These are phyloP conservation scores for Heteromormyrus szaboi DNA, from an alignment of 2,797 vertebrate genomes.

Conservation along the genomic window DNA sequence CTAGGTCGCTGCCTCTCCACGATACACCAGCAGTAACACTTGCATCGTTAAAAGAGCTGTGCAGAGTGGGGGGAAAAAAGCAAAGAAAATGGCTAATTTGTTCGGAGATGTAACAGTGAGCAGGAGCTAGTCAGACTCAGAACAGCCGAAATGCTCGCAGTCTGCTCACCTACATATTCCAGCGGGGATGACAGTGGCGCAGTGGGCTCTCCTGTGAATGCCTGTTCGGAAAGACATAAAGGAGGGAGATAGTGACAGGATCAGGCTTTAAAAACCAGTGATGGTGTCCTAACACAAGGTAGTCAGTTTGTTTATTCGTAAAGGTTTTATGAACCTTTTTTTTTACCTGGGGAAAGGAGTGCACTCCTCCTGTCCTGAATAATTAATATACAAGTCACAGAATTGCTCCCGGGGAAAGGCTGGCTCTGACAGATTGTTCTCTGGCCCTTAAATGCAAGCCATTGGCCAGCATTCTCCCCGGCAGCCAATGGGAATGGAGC, in stretches of 20 bases:
- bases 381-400: constrained; percentile 60
- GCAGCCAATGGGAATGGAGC: constrained; percentile 41
- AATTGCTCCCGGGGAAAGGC: constrained; percentile 47
- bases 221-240: not conserved
- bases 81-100: not conserved
- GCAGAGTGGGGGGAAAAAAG: not conserved
- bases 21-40: not conserved
- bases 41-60: not conserved
- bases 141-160: not conserved
- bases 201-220: not conserved
- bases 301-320: constrained; percentile 11
- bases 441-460: constrained; percentile 28
- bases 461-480: constrained; percentile 41
- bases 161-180: not conserved
- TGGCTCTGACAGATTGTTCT: constrained; percentile 28
- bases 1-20: not conserved
- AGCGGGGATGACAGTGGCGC: not conserved
- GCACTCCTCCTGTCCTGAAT: constrained; percentile 52
- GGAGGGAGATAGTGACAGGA: not conserved
- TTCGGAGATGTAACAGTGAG: not conserved
- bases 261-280: not conserved
- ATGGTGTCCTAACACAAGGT: not conserved
- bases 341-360: constrained; percentile 17
- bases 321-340: constrained; percentile 25
- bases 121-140: not conserved